Conservation (phyloP, 2,797 vertebrate genomes). For the Euphonia xanthogaster region DNA sequence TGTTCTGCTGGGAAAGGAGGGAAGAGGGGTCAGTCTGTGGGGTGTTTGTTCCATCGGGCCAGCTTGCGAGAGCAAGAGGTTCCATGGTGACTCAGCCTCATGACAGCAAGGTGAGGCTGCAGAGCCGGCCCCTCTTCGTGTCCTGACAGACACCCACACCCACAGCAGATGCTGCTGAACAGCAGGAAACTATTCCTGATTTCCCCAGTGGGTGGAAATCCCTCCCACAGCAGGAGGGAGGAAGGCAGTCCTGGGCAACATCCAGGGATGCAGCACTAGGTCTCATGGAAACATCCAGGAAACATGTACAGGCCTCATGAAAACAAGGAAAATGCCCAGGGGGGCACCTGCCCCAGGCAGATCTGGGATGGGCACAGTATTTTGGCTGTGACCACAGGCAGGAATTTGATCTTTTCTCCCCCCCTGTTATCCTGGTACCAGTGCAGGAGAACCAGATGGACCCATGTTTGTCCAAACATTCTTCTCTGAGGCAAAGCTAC, state of each 20-base stretch:
- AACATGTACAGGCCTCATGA: background rate
- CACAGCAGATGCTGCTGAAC: rapidly evolving
- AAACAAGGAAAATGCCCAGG: background rate
- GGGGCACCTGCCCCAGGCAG: background rate
- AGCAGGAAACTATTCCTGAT: background rate
- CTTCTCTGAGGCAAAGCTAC: background rate
- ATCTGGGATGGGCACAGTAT: background rate
- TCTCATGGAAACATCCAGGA: too few species aligned
- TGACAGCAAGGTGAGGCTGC: background rate
- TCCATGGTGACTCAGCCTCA: background rate
- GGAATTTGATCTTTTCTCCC: background rate
- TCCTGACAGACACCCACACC: background rate
- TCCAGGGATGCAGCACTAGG: background rate
- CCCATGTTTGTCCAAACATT: background rate
- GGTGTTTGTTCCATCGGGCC: rapidly evolving
- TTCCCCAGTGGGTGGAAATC: rapidly evolving
- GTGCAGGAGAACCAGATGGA: background rate
- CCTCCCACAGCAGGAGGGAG: background rate
- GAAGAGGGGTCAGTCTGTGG: background rate
- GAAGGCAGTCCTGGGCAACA: background rate
- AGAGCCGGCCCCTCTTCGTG: rapidly evolving
- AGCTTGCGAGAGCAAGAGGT: background rate
- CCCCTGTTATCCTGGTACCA: background rate
- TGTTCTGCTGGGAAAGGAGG: background rate
- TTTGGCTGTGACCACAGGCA: background rate